Base-by-base conservation (phyloP, 2,797 vertebrate genomes). In the Chelonia mydas region DNA sequence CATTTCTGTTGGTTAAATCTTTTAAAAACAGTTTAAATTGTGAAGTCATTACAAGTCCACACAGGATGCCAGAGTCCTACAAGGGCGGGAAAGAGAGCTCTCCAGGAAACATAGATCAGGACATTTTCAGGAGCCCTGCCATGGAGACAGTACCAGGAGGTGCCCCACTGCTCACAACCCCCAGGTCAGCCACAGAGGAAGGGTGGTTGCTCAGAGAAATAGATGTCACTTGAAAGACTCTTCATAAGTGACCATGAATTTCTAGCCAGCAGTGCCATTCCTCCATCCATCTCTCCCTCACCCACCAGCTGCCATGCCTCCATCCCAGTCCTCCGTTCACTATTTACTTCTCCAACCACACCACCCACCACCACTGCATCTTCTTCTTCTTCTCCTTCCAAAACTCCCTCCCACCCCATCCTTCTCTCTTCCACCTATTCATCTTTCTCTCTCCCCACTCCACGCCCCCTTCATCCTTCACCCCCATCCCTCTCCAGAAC, bases 371-470 rank as follows among this genome's bases (percentile, higher is more conserved):
- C 41, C 72, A 7, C 25, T 13, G 7, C 68, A 41, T 41, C 68
- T 25, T n/a, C 53, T 54, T n/a, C 53, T 54, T 21, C 74, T 16
- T 16, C 25, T 28, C 25, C 41, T 76, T 45, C 11, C 41, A 76
- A 27, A 68, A 21, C n/a, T 41, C 65, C 65, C n/a, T 21, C n/a
- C 65, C 61, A 33, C 59, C 83, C 17, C 41, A 5, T 11, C n/a
- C 54, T 15, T 50, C 25, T 28, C 27, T 45, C 1, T 37, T 7
- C 21, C 21, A 41, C 10, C 5, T 53, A 27, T 19, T 10, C 31
- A 27, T 10, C 19, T 53, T n/a, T 1, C 15, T 2, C 45, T 9
- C 3, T 49, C 31, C 27, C 23, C 25, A 2, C n/a, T 33, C 13
- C 31, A 25, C 2, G 16, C 41, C 47, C 12, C 11, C 12, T 23